Conservation (phyloP, 2,888 invertebrate genomes). For the Dasysyrphus tricinctus region DNA sequence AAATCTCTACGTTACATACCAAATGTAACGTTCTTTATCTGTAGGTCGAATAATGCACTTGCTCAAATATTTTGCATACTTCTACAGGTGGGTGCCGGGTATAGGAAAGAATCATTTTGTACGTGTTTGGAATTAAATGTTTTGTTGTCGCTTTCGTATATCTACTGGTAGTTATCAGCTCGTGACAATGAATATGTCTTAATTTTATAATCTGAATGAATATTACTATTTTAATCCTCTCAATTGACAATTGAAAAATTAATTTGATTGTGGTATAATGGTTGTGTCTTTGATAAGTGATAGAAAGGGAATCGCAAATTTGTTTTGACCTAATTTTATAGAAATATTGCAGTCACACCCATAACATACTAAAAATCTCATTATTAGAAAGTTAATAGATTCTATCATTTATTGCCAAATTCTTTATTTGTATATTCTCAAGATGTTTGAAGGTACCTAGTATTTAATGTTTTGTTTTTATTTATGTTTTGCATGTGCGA, state of each 20-base stretch:
- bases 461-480: background rate
- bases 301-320: constrained; percentile 3
- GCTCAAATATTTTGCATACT: constrained; percentile 19
- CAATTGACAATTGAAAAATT: constrained; percentile 37
- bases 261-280: constrained; percentile 20
- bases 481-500: constrained; percentile 20
- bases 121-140: constrained; percentile 58
- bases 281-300: background rate
- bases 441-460: constrained; percentile 13
- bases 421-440: constrained; percentile 24
- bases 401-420: constrained; percentile 36
- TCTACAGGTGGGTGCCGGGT: constrained; percentile 36
- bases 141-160: constrained; percentile 4
- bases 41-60: constrained; percentile 52
- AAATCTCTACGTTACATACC: constrained; percentile 13
- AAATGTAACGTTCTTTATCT: constrained; percentile 32
- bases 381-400: constrained; percentile 38
- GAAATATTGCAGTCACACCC: constrained; percentile 18
- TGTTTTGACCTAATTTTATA: background rate
- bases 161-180: constrained; percentile 27
- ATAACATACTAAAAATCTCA: background rate
- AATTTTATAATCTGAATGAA: constrained; percentile 59
- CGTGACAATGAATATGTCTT: constrained; percentile 70
- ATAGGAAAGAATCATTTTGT: background rate
- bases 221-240: constrained; percentile 48